phyloP scores from a whole-genome alignment of 2,888 invertebrate genomes.

The Sesamia inferens region DNA sequence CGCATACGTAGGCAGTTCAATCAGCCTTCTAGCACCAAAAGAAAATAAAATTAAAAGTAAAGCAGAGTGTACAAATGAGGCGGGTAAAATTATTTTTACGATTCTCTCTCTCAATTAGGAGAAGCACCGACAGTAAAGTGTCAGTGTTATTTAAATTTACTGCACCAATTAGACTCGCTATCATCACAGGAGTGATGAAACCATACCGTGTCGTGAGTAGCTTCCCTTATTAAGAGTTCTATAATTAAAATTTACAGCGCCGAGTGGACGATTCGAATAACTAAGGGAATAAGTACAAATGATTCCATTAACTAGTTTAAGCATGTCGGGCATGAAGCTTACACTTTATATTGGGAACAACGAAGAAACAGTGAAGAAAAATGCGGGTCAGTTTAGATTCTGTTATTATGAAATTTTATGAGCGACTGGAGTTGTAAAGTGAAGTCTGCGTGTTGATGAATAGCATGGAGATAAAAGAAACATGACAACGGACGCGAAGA shows the following conservation, averaged over 20 bases:
- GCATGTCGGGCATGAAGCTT: constrained; percentile 51
- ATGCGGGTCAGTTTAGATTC: constrained; percentile 52
- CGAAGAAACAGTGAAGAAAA: constrained; percentile 26
- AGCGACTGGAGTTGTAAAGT: constrained; percentile 42
- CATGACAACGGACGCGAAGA: constrained; percentile 16
- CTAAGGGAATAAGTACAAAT: constrained; percentile 74
- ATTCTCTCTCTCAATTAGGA: constrained; percentile 89
- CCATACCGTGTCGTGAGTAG: constrained; percentile 83
- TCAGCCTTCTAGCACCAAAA: constrained; percentile 82
- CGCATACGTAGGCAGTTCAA: constrained; percentile 79
- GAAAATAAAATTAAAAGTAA: constrained; percentile 85
- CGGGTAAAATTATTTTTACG: constrained; percentile 89
- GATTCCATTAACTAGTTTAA: constrained; percentile 66
- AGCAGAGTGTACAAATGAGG: constrained; percentile 86
- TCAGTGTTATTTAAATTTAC: constrained; percentile 90
- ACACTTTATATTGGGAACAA: constrained; percentile 44
- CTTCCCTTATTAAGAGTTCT: constrained; percentile 88
- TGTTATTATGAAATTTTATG: constrained; percentile 45
- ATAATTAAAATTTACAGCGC: constrained; percentile 87
- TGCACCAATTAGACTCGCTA: constrained; percentile 88
- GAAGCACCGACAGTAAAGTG: constrained; percentile 86
- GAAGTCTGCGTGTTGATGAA: constrained; percentile 28
- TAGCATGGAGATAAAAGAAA: constrained; percentile 12
- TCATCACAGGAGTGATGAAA: constrained; percentile 86
- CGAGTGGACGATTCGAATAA: constrained; percentile 74